Conservation (phyloP, 2,113 vertebrate genomes). For the Tachuris rubrigastra region DNA sequence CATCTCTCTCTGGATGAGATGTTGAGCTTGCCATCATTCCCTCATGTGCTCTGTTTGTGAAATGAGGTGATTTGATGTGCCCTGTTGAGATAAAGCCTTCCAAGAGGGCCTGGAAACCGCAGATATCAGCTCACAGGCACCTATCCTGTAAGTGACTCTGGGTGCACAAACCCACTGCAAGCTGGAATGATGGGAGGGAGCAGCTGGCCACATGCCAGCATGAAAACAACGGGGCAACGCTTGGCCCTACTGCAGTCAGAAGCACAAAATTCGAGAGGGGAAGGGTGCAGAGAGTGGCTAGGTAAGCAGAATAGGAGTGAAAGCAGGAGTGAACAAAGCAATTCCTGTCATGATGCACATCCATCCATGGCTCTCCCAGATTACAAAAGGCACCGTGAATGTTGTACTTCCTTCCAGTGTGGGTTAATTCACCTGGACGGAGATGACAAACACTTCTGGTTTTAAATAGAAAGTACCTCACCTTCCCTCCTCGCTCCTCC, state of each 20-base stretch:
- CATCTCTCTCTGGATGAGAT: background rate
- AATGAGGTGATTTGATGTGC: background rate
- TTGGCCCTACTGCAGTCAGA: background rate
- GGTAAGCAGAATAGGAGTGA: background rate
- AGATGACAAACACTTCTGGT: constrained; percentile 24
- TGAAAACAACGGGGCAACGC: background rate
- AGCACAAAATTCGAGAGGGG: background rate
- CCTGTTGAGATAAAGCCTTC: background rate
- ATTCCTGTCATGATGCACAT: background rate
- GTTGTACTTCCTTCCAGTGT: background rate
- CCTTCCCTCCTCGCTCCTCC: background rate
- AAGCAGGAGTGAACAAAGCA: background rate
- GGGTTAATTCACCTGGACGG: background rate
- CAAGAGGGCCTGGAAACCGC: background rate
- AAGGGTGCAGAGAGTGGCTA: background rate
- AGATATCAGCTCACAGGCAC: background rate
- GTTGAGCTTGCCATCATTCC: background rate
- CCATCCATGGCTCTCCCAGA: background rate
- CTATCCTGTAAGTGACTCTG: background rate
- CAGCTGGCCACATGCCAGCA: background rate
- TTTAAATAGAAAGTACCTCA: constrained; percentile 51
- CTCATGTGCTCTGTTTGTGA: background rate
- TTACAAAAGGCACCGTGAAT: background rate
- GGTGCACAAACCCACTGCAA: background rate
- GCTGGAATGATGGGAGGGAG: background rate